Conservation (phyloP, 2,888 invertebrate genomes). For the Pherbina coryleti region DNA sequence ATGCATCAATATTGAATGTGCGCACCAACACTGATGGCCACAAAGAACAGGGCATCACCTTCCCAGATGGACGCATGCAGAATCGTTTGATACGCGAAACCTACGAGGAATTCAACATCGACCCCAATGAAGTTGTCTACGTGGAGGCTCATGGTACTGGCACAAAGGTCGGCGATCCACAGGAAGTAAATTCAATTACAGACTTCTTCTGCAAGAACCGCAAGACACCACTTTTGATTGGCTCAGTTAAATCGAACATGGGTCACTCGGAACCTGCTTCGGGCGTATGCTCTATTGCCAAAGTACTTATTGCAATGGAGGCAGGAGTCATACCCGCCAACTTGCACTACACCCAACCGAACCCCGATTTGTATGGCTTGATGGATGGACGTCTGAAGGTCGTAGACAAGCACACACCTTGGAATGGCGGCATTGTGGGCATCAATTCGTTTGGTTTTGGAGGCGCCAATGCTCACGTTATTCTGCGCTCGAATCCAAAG, state of each 20-base stretch:
- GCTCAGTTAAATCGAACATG: conserved; percentile 99
- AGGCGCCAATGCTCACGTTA: conserved; percentile 94
- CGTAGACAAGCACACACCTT: conserved; percentile 84
- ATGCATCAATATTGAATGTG: conserved; percentile 88
- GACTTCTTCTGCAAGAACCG: conserved; percentile 90
- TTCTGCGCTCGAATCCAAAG: conserved; percentile 84
- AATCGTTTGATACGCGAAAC: conserved; percentile 86
- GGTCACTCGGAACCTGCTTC: conserved; percentile 97
- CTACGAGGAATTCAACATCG: conserved; percentile 85
- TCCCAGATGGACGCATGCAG: conserved; percentile 85
- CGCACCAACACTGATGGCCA: conserved; percentile 93
- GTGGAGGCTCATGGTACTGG: conserved; percentile 99
- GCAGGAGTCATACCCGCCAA: conserved; percentile 89
- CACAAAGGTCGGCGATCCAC: conserved; percentile 98
- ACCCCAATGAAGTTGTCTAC: conserved; percentile 87
- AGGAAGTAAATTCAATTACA: conserved; percentile 95
- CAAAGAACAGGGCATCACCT: conserved; percentile 92
- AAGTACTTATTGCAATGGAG: conserved; percentile 94
- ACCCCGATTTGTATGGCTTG: conserved; percentile 92
- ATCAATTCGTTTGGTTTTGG: conserved; percentile 99
- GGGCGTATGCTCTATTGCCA: conserved; percentile 91
- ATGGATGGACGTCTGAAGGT: conserved; percentile 91
- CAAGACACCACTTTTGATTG: conserved; percentile 85
- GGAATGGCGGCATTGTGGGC: conserved; percentile 92
- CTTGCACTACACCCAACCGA: conserved; percentile 88